Evolutionary conservation across 1,140 invertebrate genomes (phyloP).

Genomic region (Euschistus heros): DNA sequence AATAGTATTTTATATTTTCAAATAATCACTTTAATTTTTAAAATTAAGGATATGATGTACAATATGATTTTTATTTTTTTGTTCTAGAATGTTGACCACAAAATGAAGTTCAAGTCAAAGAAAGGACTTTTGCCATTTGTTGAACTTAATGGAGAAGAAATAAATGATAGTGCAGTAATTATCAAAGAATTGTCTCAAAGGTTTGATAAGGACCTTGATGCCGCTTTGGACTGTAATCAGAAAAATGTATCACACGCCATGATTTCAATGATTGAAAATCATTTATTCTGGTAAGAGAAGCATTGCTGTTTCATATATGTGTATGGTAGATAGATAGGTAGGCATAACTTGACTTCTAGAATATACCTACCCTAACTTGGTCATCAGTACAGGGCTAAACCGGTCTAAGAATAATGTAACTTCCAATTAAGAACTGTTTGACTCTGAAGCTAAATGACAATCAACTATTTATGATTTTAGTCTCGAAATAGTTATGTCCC

Average conservation of each 20-base stretch:
- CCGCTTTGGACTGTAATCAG: conserved; percentile 66
- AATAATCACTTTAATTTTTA: too few relatives aligned
- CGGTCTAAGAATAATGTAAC: too few relatives aligned
- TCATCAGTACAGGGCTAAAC: too few relatives aligned
- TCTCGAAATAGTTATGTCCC: too few relatives aligned
- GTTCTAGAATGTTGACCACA: conserved; percentile 87
- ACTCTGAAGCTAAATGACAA: too few relatives aligned
- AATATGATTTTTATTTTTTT: conserved; percentile 28
- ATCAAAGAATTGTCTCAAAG: conserved; percentile 72
- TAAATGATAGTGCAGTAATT: conserved; percentile 80
- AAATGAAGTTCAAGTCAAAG: conserved; percentile 84
- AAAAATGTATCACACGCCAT: conserved; percentile 81
- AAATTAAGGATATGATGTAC: too few relatives aligned
- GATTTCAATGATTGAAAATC: conserved; percentile 90
- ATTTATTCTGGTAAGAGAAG: conserved; percentile 61
- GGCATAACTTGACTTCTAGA: too few relatives aligned
- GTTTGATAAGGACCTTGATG: conserved; percentile 74
- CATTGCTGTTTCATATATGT: background rate
- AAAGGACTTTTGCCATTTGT: conserved; percentile 87
- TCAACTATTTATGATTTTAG: too few relatives aligned
- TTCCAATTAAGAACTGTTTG: too few relatives aligned
- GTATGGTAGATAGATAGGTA: too few relatives aligned
- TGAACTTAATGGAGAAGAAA: conserved; percentile 86
- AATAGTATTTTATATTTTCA: too few relatives aligned
- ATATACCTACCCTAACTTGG: background rate